phyloP scores from a whole-genome alignment of 2,797 vertebrate species.

The Sebastes flavidus region DNA sequence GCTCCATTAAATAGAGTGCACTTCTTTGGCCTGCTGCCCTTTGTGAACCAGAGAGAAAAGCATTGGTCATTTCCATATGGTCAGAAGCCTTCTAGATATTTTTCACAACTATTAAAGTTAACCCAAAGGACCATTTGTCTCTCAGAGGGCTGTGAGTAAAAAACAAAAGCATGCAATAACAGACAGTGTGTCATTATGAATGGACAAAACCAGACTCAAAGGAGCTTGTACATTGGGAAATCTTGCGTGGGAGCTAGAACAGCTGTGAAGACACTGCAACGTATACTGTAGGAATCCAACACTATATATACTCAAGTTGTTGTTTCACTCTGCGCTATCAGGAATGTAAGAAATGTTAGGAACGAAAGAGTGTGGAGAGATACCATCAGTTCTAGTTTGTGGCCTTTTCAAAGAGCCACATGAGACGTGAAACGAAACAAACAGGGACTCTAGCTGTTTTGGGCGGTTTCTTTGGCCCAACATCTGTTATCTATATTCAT shows the following conservation, averaged over 20 bases:
- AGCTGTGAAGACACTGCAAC: background rate
- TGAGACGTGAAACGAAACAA: background rate
- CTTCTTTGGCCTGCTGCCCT: background rate
- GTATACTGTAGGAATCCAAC: background rate
- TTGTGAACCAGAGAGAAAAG: background rate
- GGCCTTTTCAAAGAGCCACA: background rate
- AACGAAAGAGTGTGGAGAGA: background rate
- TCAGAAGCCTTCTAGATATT: background rate
- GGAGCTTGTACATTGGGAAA: background rate
- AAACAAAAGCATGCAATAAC: background rate
- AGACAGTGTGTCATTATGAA: background rate
- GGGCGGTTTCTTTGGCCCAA: background rate
- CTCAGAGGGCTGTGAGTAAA: background rate
- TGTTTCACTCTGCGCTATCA: background rate
- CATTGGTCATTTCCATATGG: background rate
- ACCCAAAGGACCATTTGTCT: background rate
- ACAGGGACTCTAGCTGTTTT: no score
- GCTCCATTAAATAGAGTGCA: background rate
- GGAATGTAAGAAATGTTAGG: constrained; percentile 44
- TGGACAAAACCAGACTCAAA: background rate
- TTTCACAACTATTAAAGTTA: background rate
- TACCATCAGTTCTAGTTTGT: background rate
- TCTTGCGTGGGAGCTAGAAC: background rate
- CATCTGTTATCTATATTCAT: background rate
- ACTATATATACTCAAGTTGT: background rate